These are phyloP conservation scores for Tangara arthus DNA, from an alignment of 2,797 vertebrate genomes.

Conservation along the genomic window DNA sequence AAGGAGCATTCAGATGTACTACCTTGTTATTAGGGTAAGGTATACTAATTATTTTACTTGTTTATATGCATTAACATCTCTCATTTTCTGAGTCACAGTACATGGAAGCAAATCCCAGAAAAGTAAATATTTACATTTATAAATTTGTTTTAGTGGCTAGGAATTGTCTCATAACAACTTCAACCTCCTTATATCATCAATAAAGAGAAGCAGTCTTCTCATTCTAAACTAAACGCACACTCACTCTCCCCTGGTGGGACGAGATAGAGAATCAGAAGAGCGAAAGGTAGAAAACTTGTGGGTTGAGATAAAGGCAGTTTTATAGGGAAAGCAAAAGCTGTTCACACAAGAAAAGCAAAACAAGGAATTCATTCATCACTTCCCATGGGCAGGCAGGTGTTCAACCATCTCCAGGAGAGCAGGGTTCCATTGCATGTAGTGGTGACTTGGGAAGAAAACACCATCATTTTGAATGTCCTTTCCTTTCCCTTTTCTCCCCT, in stretches of 20 bases:
- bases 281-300: neutral
- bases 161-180: neutral
- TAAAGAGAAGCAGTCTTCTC: neutral
- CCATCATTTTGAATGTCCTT: neutral
- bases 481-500: neutral
- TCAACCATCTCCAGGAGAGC: neutral
- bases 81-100: neutral
- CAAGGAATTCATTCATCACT: neutral
- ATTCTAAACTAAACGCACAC: neutral
- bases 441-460: neutral
- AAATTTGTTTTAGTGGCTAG: neutral
- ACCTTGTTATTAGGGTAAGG: neutral
- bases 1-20: neutral
- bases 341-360: neutral
- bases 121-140: neutral
- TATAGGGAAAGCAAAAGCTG: neutral
- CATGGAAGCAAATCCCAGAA: neutral
- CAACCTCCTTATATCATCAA: neutral
- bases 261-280: neutral
- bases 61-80: neutral
- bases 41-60: neutral
- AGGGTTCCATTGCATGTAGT: neutral
- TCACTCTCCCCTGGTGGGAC: accelerated
- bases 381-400: neutral
- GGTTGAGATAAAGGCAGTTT: neutral